A percentile compares a stretch with the other conserved stretches of the same genome.
These are phyloP conservation scores for Numenius arquata DNA, from an alignment of 2,113 vertebrate species.

Conservation along the genomic window DNA sequence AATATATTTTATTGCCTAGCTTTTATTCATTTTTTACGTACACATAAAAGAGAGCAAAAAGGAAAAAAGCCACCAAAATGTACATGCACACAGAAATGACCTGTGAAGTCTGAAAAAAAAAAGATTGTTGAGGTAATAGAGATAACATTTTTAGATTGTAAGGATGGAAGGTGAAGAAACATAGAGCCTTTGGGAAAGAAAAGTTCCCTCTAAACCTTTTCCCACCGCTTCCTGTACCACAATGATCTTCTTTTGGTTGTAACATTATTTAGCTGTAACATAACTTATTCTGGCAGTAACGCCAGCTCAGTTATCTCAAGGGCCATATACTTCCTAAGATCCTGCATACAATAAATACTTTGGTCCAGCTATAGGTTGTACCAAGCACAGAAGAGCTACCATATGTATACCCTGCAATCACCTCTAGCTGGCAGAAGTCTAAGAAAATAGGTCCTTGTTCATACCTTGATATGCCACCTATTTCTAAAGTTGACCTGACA, in stretches of 20 bases:
- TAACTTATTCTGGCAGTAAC: constrained; percentile 21
- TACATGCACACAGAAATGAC: not conserved
- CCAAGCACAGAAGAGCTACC: not conserved
- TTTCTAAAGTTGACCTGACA: not conserved
- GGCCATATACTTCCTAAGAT: not conserved
- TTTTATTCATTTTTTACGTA: not conserved
- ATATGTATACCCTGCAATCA: not conserved
- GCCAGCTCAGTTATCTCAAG: not conserved
- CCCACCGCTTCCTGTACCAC: not conserved
- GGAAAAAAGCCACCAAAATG: not conserved
- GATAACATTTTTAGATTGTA: not conserved
- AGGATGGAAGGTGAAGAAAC: constrained; percentile 1
- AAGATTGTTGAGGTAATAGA: not conserved
- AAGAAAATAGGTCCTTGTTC: not conserved
- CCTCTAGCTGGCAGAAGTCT: not conserved
- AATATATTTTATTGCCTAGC: not conserved
- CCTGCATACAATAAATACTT: not conserved
- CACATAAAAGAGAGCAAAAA: not conserved
- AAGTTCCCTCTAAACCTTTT: constrained; percentile 34
- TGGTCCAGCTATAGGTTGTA: not conserved
- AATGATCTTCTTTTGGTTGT: not conserved
- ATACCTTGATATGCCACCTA: too few relatives aligned
- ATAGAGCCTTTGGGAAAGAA: constrained; percentile 5
- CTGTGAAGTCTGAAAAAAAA: not conserved
- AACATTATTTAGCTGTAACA: constrained; percentile 4